These are phyloP conservation scores for Pimephales promelas DNA, from an alignment of 2,113 vertebrate species.

Conservation along the genomic window DNA sequence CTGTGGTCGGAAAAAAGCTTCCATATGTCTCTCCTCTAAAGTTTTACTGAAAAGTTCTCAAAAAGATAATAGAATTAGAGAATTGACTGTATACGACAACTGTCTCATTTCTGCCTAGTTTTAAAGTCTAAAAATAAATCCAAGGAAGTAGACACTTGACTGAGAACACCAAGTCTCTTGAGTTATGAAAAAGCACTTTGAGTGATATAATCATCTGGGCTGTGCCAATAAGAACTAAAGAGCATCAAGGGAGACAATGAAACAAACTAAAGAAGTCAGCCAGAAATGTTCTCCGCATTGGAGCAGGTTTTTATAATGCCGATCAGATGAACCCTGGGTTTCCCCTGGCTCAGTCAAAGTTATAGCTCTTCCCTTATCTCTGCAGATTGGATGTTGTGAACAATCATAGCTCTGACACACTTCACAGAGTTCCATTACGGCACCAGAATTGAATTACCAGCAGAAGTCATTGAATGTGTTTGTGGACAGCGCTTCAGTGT, in stretches of 20 bases:
- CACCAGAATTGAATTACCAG: conserved; percentile 69
- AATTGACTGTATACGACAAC: not conserved
- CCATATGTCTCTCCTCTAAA: not conserved
- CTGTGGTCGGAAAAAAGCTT: too few relatives aligned
- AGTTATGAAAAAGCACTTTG: not conserved
- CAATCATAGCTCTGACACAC: conserved; percentile 69
- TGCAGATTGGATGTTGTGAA: conserved; percentile 67
- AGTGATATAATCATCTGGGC: not conserved
- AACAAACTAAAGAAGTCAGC: not conserved
- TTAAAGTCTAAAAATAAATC: not conserved
- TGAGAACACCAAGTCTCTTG: not conserved
- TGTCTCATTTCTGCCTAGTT: not conserved
- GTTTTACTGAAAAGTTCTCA: not conserved
- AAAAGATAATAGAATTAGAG: not conserved
- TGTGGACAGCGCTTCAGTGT: not conserved
- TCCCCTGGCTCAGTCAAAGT: not conserved
- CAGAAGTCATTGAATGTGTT: not conserved
- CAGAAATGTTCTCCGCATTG: not conserved
- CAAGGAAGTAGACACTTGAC: not conserved
- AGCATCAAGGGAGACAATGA: not conserved
- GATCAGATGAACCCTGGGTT: conserved; percentile 10
- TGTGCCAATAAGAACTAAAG: not conserved
- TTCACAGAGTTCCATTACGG: conserved; percentile 71
- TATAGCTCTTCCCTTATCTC: conserved; percentile 44
- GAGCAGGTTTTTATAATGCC: not conserved